Base-by-base conservation (phyloP, 2,888 invertebrate species). In the Epirrhoe tristata region DNA sequence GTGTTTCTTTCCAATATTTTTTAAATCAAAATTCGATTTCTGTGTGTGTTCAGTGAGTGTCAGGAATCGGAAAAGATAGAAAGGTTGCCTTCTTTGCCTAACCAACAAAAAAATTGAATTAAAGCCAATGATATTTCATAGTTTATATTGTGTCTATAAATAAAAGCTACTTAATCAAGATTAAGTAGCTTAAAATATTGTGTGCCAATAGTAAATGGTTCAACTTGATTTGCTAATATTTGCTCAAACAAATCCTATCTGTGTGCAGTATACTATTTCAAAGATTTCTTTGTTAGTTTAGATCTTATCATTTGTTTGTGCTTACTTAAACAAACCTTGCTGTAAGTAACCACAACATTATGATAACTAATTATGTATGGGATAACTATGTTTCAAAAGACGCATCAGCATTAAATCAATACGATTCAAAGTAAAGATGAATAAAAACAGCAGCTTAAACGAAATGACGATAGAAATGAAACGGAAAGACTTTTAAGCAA, bases 401-500 rank as follows among this genome's bases (percentile, higher is more conserved):
- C 36, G 8, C 43, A 34, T 52, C 46, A 55, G 56, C 50, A 55
- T 53, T 39, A 24, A 56, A 56, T 43, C 50, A 63, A 59, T 39
- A 52, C 57, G n/a, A 51, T 57, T 58, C 46, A 63, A 63, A 55
- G 54, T 36, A 8, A 48, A 50, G 46, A 53, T 63, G 34, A 63
- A 63, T 60, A 67, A 60, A 66, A 59, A 58, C 48, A 56, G 46
- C 67, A 63, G 52, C 48, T 39, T 58, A 16, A 68, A 58, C 57
- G 70, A 74, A 74, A 69, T 62, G 73, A 66, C 73, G 69, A 74
- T 69, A 62, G 67, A 70, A 74, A 74, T 75, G 70, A 74, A 77
- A 71, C 56, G 68, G 74, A 73, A 73, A 75, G 63, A 54, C 67
- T 74, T 76, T 77, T 73, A 71, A 73, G 65, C 73, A 71, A 71